Conservation (phyloP, 2,888 invertebrate genomes). For the Metallyticus violacea region DNA sequence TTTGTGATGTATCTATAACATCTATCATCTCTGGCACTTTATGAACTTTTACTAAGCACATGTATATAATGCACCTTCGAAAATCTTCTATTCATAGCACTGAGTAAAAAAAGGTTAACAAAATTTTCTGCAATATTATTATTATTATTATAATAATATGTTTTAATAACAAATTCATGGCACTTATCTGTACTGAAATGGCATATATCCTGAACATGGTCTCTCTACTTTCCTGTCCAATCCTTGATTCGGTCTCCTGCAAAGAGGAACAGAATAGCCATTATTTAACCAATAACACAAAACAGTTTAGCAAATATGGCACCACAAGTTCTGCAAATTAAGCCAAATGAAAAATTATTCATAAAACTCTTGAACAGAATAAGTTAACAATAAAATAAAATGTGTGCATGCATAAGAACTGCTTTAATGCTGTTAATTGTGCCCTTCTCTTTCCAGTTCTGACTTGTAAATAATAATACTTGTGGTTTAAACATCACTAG, state of each 20-base stretch:
- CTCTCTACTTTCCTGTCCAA: conserved; percentile 39
- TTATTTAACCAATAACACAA: too few relatives aligned
- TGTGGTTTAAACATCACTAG: too few relatives aligned
- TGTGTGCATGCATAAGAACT: too few relatives aligned
- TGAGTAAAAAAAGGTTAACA: too few relatives aligned
- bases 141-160: background rate
- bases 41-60: too few relatives aligned
- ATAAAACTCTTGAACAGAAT: background rate
- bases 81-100: background rate
- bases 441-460: too few relatives aligned
- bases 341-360: background rate
- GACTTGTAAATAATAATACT: too few relatives aligned
- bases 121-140: background rate
- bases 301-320: too few relatives aligned
- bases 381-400: too few relatives aligned
- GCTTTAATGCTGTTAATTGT: too few relatives aligned
- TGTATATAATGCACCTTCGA: background rate
- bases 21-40: background rate
- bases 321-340: too few relatives aligned
- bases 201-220: background rate
- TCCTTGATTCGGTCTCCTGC: conserved; percentile 44
- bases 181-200: conserved; percentile 6
- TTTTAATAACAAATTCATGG: background rate
- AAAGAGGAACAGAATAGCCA: conserved; percentile 18
- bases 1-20: background rate